These are phyloP conservation scores for Anser brachyrhynchus DNA, from an alignment of 2,113 vertebrate genomes.

Conservation along the genomic window DNA sequence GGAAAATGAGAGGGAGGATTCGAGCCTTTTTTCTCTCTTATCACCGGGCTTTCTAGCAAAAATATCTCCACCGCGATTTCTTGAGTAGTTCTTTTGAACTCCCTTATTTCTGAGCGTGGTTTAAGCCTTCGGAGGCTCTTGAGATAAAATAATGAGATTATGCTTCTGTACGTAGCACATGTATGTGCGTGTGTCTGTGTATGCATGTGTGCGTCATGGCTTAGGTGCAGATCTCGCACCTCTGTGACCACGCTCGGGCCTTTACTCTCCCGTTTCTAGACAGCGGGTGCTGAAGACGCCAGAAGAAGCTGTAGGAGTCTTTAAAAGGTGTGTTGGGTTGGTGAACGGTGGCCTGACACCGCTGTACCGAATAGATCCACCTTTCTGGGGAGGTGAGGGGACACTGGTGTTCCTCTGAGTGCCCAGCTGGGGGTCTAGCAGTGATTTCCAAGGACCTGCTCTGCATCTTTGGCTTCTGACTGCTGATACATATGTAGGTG, in stretches of 20 bases:
- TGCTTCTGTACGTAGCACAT: not conserved
- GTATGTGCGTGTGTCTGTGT: not conserved
- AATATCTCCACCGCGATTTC: too few species aligned
- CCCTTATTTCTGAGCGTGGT: not conserved
- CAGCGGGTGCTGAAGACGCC: not conserved
- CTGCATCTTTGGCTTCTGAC: accelerated
- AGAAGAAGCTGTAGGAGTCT: not conserved
- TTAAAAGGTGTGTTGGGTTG: not conserved
- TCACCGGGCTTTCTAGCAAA: not conserved
- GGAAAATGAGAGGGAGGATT: not conserved
- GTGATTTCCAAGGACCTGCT: not conserved
- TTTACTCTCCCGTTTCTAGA: too few species aligned
- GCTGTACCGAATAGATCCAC: not conserved
- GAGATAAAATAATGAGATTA: not conserved
- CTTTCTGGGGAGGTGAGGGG: not conserved
- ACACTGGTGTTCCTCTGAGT: not conserved
- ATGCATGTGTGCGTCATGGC: accelerated
- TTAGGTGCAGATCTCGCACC: not conserved
- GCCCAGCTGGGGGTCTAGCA: not conserved
- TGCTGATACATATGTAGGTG: accelerated
- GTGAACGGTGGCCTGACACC: not conserved
- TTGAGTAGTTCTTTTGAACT: not conserved
- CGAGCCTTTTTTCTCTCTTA: not conserved
- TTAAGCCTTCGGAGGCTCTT: not conserved
- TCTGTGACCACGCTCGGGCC: not conserved